A percentile compares a stretch with the other conserved stretches of the same genome.
Evolutionary conservation across 2,888 invertebrate genomes (phyloP).

Genomic region (Megamerina dolium): DNA sequence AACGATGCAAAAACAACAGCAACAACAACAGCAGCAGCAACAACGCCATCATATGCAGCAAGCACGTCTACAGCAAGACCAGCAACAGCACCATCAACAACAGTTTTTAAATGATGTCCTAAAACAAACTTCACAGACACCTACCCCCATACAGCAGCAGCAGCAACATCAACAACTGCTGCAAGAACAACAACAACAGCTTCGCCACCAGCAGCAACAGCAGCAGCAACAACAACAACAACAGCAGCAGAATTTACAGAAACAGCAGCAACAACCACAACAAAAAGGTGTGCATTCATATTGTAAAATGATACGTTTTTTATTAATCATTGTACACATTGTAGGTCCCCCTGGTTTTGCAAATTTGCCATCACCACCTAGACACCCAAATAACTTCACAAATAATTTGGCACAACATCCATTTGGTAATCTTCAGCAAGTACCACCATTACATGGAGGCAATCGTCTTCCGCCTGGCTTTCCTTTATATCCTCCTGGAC

Average conservation of each 20-base stretch:
- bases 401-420: conserved; percentile 31
- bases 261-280: conserved; percentile 15
- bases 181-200: conserved; percentile 49
- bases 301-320: too few relatives aligned
- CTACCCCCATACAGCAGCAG: conserved; percentile 22
- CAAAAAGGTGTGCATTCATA: conserved; percentile 45
- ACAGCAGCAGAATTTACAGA: conserved; percentile 49
- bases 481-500: conserved; percentile 34
- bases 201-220: conserved; percentile 33
- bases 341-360: conserved; percentile 35
- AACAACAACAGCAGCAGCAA: conserved; percentile 23
- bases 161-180: conserved; percentile 17
- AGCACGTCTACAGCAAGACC: conserved; percentile 25
- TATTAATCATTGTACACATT: too few relatives aligned
- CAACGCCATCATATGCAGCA: conserved; percentile 24
- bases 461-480: conserved; percentile 45
- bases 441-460: conserved; percentile 20
- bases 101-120: conserved; percentile 23
- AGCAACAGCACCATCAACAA: conserved; percentile 28
- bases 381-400: conserved; percentile 28
- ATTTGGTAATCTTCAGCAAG: conserved; percentile 21
- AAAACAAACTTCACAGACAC: conserved; percentile 25
- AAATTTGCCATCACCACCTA: conserved; percentile 26
- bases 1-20: conserved; percentile 34
- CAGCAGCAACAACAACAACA: conserved; percentile 19